A percentile compares a stretch with the other conserved stretches of the same genome.
Evolutionary conservation across 2,113 vertebrate species (phyloP).

Genomic region (Poeciliopsis turrubarensis): DNA sequence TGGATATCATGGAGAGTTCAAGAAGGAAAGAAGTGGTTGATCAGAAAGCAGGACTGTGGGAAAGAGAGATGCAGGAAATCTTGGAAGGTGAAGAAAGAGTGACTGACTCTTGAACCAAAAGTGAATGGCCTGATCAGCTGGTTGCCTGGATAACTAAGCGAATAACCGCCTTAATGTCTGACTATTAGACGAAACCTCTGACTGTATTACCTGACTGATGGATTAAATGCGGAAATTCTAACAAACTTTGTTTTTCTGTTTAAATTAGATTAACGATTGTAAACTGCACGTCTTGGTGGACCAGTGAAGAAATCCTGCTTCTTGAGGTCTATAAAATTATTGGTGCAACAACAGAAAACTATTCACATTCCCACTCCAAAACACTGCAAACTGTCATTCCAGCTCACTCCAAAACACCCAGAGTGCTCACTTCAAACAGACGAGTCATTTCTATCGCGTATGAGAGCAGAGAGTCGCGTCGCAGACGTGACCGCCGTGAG

Average conservation of each 20-base stretch:
- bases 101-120: background rate
- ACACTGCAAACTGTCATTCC: slow-evolving; percentile 41
- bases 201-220: background rate
- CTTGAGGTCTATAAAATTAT: background rate
- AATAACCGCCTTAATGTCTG: background rate
- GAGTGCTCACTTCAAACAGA: slow-evolving; percentile 35
- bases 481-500: background rate
- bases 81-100: slow-evolving; percentile 1
- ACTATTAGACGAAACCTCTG: background rate
- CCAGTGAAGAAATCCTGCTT: slow-evolving; percentile 11
- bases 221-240: background rate
- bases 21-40: background rate
- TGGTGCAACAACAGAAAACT: background rate
- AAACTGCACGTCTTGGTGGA: background rate
- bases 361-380: slow-evolving; percentile 1
- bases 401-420: slow-evolving; percentile 25
- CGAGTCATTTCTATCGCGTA: slow-evolving; percentile 9
- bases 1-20: background rate
- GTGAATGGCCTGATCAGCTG: background rate
- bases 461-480: slow-evolving; percentile 6
- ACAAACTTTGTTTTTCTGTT: background rate
- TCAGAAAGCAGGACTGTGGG: background rate
- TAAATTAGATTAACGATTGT: background rate
- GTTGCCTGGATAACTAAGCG: background rate
- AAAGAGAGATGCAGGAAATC: background rate